These are phyloP conservation scores for Patiria miniata DNA, from an alignment of 35 echinoderm and acorn worm genomes.

Conservation along the genomic window DNA sequence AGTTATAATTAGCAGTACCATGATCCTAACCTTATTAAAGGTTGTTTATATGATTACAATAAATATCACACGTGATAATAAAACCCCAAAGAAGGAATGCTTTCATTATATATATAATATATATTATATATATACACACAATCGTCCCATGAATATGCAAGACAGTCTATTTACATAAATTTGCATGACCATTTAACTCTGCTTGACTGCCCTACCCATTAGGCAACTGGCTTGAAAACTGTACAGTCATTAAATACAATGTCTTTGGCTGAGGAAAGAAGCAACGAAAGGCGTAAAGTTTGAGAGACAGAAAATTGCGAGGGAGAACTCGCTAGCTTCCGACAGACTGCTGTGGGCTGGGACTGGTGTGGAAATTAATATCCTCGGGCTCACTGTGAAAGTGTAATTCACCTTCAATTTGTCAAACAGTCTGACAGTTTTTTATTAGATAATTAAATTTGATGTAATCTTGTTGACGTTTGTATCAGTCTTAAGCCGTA, in stretches of 20 bases:
- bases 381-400: too few species aligned
- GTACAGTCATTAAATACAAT: conserved; percentile 20
- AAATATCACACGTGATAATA: conserved; percentile 24
- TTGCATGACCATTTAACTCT: conserved; percentile 16
- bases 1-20: neutral
- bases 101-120: conserved; percentile 22
- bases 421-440: too few species aligned
- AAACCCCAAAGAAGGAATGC: conserved; percentile 28
- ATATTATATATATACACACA: neutral
- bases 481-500: too few species aligned
- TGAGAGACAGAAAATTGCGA: neutral
- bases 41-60: neutral
- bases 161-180: conserved; percentile 24
- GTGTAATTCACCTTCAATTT: too few species aligned
- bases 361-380: neutral
- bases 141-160: conserved; percentile 26
- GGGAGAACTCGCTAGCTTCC: neutral
- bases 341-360: neutral
- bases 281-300: neutral
- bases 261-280: conserved; percentile 15
- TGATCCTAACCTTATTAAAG: neutral
- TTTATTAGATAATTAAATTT: too few species aligned
- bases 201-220: conserved; percentile 13
- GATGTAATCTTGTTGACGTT: too few species aligned
- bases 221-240: conserved; percentile 25